Percentiles rank a stretch among this genome's conserved stretches.
phyloP scores from a whole-genome alignment of 2,888 invertebrate genomes.

The Oscheius onirici region DNA sequence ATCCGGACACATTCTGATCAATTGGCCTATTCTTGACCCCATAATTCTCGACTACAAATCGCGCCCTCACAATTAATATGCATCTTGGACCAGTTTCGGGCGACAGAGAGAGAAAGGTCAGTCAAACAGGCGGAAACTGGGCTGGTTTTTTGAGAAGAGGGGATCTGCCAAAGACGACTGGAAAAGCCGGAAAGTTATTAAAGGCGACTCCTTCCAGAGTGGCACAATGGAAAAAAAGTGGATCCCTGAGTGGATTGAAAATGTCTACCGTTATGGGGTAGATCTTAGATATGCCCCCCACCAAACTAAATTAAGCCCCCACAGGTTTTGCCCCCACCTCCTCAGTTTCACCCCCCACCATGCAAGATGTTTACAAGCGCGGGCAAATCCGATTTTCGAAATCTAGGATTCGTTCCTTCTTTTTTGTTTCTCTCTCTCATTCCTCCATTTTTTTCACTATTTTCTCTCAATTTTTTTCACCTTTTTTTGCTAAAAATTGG shows the following conservation, averaged over 20 bases:
- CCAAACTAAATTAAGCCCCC: too few relatives aligned
- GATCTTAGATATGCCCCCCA: too few relatives aligned
- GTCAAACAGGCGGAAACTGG: conserved; percentile 9
- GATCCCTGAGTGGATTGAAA: neutral
- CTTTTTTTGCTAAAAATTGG: too few relatives aligned
- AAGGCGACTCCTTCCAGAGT: neutral
- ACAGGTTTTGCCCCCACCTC: too few relatives aligned
- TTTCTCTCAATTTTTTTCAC: too few relatives aligned
- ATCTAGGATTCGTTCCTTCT: too few relatives aligned
- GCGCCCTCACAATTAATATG: conserved; percentile 9
- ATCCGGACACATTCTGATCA: neutral
- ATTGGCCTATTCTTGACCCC: conserved; percentile 14
- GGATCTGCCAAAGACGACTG: conserved; percentile 18
- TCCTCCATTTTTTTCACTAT: too few relatives aligned
- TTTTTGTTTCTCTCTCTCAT: too few relatives aligned
- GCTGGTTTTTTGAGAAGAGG: neutral
- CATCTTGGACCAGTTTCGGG: neutral
- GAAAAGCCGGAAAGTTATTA: conserved; percentile 25
- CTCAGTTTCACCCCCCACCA: too few relatives aligned
- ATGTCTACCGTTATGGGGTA: too few relatives aligned
- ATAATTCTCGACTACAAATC: conserved; percentile 3
- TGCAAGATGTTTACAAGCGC: too few relatives aligned
- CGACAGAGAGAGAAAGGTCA: neutral
- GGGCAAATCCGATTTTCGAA: too few relatives aligned
- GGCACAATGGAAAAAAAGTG: neutral